phyloP scores from a whole-genome alignment of 2,797 vertebrate genomes.

The Lutjanus argentimaculatus region DNA sequence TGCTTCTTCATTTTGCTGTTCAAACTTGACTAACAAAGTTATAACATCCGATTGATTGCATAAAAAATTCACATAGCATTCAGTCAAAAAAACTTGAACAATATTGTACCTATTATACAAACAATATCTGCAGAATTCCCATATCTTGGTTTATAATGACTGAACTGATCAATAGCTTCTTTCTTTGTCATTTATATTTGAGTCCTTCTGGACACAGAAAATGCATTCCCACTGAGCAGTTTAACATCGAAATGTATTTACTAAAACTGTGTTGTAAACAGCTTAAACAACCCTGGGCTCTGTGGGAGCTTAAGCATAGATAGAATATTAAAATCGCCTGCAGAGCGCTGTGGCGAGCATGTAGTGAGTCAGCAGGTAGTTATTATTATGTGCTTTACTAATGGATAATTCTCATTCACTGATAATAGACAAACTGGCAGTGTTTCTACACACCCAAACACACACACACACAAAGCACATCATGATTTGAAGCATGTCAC shows the following conservation, averaged over 20 bases:
- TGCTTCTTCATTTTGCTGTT: not conserved
- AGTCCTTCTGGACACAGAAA: not conserved
- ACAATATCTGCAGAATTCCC: not conserved
- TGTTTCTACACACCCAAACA: not conserved
- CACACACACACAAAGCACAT: not conserved
- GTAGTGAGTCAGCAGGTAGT: constrained; percentile 47
- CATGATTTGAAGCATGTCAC: not conserved
- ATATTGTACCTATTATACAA: not conserved
- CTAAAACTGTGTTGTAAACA: constrained; percentile 5
- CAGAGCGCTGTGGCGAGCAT: constrained; percentile 19
- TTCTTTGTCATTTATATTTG: not conserved
- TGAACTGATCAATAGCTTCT: not conserved
- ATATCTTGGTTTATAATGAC: not conserved
- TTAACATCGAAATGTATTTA: constrained; percentile 14
- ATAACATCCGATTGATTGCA: not conserved
- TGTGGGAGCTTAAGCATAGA: constrained; percentile 8
- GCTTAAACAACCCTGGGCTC: not conserved
- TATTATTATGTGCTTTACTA: constrained; percentile 36
- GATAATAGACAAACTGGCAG: not conserved
- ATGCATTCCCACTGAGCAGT: not conserved
- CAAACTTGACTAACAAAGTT: not conserved
- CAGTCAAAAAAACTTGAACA: not conserved
- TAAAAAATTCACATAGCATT: not conserved
- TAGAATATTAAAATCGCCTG: constrained; percentile 28
- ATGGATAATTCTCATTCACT: constrained; percentile 26